These are phyloP conservation scores for Pomatorhinus ruficollis DNA, from an alignment of 2,113 vertebrate genomes.

Conservation along the genomic window DNA sequence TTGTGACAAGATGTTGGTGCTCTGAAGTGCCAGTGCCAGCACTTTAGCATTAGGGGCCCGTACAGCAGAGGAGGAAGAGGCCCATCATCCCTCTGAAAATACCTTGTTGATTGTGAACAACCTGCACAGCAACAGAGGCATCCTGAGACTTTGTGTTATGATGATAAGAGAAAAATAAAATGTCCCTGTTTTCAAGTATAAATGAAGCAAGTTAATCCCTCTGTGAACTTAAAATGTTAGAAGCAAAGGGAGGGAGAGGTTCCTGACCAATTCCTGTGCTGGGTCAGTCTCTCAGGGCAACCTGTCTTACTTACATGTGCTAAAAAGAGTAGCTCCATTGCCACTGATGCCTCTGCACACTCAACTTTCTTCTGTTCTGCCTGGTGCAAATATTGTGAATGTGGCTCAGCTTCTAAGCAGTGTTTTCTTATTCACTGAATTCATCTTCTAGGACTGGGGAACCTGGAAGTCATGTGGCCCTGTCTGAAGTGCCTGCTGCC, in stretches of 20 bases:
- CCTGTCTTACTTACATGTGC: neutral
- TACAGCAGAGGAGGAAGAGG: neutral
- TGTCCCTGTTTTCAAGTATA: too few species aligned
- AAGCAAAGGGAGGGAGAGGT: neutral
- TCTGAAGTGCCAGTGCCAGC: neutral
- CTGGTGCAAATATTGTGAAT: neutral
- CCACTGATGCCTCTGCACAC: neutral
- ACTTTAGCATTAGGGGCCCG: too few species aligned
- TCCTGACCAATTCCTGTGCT: neutral
- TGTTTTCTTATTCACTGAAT: neutral
- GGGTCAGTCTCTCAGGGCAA: neutral
- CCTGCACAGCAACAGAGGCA: neutral
- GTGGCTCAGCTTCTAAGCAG: neutral
- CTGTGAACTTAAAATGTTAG: too few species aligned
- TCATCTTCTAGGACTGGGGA: neutral
- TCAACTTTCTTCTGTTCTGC: fast-evolving
- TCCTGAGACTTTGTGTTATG: neutral
- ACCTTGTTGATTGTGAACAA: neutral
- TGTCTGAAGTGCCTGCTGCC: neutral
- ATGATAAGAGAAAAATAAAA: too few species aligned
- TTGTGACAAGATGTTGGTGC: neutral
- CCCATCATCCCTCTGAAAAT: neutral
- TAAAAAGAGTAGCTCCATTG: neutral
- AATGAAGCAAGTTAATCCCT: too few species aligned
- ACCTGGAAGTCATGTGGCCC: neutral